These are phyloP conservation scores for Sphyrna mokarran DNA, from an alignment of 2,113 vertebrate species.

Conservation along the genomic window DNA sequence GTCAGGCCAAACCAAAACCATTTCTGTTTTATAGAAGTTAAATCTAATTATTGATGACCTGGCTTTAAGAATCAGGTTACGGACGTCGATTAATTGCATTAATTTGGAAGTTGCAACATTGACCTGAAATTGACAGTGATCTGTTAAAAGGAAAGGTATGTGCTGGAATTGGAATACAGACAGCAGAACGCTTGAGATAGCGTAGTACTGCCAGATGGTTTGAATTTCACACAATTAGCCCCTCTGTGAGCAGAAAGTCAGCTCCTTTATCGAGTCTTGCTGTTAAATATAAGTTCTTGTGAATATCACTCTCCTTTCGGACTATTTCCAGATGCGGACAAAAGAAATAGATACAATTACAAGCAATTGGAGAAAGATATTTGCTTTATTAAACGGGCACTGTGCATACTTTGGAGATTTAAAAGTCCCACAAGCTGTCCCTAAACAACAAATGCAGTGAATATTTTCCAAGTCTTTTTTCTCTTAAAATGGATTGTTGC, in stretches of 20 bases:
- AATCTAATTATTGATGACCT: constrained; percentile 4
- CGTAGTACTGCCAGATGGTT: background rate
- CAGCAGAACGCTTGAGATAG: background rate
- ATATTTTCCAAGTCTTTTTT: background rate
- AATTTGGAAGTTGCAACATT: background rate
- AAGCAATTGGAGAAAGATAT: constrained; percentile 1
- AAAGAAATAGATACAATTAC: constrained; percentile 6
- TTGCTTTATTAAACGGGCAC: background rate
- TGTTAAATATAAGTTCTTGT: constrained; percentile 3
- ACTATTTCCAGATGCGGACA: constrained; percentile 13
- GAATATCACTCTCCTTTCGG: background rate
- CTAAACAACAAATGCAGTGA: background rate
- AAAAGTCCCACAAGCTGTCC: background rate
- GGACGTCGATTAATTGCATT: background rate
- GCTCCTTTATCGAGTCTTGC: constrained; percentile 16
- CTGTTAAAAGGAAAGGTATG: background rate
- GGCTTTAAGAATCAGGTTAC: background rate
- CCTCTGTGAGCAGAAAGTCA: too few species aligned
- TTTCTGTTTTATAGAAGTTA: background rate
- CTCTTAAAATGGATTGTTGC: background rate
- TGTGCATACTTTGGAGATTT: background rate
- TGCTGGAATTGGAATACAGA: too few species aligned
- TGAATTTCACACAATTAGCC: constrained; percentile 12
- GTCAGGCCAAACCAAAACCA: background rate
- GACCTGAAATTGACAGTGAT: background rate